Evolutionary conservation across 2,113 vertebrate genomes (phyloP), one percentile per base, ranked within the genome.

Genomic region (Marmota monax): DNA sequence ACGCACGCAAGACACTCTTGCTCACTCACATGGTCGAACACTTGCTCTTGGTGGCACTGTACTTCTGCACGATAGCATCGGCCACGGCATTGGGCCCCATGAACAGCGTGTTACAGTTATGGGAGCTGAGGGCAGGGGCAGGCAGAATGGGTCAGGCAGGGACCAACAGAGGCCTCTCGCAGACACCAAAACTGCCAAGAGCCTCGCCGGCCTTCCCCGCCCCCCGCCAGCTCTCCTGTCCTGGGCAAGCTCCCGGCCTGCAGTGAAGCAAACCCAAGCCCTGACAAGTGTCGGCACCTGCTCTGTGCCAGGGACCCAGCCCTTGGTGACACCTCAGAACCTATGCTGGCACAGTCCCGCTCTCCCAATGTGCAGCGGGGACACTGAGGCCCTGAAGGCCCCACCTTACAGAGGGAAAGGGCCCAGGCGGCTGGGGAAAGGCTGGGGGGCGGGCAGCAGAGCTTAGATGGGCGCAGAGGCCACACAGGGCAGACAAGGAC

Each of bases 91-190:
- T 99, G 0, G 99, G 99, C 13, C 99, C 99, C 98, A 99, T 98
- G 93, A 99, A 99, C 77, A 99, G 97, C 0, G 99, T 96, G 97
- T 99, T 99, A 99, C 99, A 99, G 98, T 99, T 99, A 98, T 99
- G 99, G 77, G 99, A 99, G 97, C 99, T 99, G 93, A 4, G 97
- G 74, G 56, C 16, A 92, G 77, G 82, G 63, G 96, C 95, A 23
- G 92, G 39, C 76, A 20, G 29, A 22, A 25, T 8, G 88, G 70
- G 42, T 98, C 82, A 96, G 32, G 10, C 0, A 0, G 0, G 0
- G 37, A 5, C 0, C 0, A 4, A 4, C 0, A 0, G n/a, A n/a
- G 7, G 4, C 1, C 0, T 4, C 3, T 61, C 5, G 23, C 74
- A 74, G 78, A 45, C 3, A 9, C 7, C 27, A n/a, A 51, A 17